Percentiles rank a stretch among this genome's conserved stretches.
Conservation (phyloP, 2,888 invertebrate genomes). For the Synergus itoensis region DNA sequence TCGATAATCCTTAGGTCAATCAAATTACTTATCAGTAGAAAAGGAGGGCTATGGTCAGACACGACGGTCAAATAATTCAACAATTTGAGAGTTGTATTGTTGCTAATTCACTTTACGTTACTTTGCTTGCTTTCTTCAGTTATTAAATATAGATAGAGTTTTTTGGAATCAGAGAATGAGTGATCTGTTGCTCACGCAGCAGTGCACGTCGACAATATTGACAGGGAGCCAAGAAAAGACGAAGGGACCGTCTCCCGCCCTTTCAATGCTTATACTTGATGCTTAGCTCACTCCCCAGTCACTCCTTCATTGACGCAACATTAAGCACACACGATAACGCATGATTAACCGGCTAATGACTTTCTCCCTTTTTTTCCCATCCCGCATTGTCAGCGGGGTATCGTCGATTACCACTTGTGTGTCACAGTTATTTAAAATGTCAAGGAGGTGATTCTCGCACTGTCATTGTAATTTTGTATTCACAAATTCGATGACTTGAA, state of each 20-base stretch:
- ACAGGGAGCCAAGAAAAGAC: constrained; percentile 70
- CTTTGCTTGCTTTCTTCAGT: not conserved
- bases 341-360: constrained; percentile 77
- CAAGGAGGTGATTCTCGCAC: constrained; percentile 4
- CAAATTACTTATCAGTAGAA: too few species aligned
- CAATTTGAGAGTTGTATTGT: not conserved
- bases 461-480: not conserved
- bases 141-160: not conserved
- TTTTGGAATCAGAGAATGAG: constrained; percentile 43
- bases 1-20: too few species aligned
- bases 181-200: constrained; percentile 74
- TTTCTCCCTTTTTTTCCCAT: constrained; percentile 60
- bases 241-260: constrained; percentile 58
- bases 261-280: constrained; percentile 48
- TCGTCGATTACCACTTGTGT: constrained; percentile 55
- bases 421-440: constrained; percentile 21
- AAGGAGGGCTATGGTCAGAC: too few species aligned
- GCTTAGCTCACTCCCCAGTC: constrained; percentile 73
- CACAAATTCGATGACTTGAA: not conserved
- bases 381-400: constrained; percentile 43
- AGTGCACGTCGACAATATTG: constrained; percentile 72
- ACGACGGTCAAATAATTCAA: too few species aligned
- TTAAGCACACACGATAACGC: constrained; percentile 77
- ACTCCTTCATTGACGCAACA: constrained; percentile 77
- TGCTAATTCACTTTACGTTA: not conserved